A percentile compares a stretch with the other conserved stretches of the same genome.
phyloP scores from a whole-genome alignment of 2,888 invertebrate species.

The Pachycephus smyrnensis region DNA sequence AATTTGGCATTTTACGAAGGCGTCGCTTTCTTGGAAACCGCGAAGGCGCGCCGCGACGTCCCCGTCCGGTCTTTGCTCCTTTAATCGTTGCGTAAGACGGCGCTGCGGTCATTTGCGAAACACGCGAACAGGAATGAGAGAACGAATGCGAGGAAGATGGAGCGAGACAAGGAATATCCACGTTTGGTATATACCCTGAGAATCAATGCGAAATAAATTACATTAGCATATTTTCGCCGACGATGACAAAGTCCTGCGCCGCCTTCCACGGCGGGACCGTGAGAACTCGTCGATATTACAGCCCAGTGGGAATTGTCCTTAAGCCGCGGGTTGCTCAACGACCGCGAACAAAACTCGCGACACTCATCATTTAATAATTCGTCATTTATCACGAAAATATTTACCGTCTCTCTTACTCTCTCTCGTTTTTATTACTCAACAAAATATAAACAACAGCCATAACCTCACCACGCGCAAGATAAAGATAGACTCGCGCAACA shows the following conservation, averaged over 20 bases:
- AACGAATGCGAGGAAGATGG: background rate
- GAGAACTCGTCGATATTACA: background rate
- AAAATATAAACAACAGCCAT: background rate
- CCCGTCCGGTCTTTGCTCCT: background rate
- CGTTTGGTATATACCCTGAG: background rate
- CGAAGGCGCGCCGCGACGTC: slow-evolving; percentile 1
- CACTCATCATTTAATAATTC: background rate
- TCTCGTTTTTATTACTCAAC: background rate
- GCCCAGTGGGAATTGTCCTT: background rate
- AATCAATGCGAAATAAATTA: slow-evolving; percentile 51
- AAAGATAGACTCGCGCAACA: background rate
- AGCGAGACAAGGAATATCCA: background rate
- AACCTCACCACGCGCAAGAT: background rate
- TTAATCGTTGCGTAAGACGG: background rate
- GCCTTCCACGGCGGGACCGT: slow-evolving; percentile 50
- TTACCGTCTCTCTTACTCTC: background rate
- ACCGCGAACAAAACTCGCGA: background rate
- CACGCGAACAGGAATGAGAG: background rate
- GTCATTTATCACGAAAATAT: background rate
- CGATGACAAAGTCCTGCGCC: slow-evolving; percentile 51
- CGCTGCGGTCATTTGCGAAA: background rate
- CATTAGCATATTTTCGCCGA: slow-evolving; percentile 55
- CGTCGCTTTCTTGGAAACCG: slow-evolving; percentile 12
- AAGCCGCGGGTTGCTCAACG: background rate
- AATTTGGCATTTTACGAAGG: slow-evolving; percentile 53